Evolutionary conservation across 2,888 invertebrate genomes (phyloP), one percentile per base, ranked within the genome.

Genomic region (Rhagonycha fulva): DNA sequence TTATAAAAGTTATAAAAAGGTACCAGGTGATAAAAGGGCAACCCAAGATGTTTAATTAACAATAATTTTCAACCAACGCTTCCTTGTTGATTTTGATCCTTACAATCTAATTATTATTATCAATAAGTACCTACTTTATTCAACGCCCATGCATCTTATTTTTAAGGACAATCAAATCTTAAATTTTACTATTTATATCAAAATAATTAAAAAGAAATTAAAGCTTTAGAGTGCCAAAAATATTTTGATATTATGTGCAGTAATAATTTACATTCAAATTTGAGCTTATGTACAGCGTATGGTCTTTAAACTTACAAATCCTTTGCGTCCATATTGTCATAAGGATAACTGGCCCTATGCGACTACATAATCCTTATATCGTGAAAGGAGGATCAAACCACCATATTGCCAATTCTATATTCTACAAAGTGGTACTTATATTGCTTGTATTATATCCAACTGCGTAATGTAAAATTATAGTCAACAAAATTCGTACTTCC

Each of bases 301-400:
- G n/a, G 47, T 47, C 47, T 47, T 47, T 47, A 47, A 47, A 47
- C 47, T 47, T 47, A 47, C 47, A 66, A 72, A 72, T 72, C 72
- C 72, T 23, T 72, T 72, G 61, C 68, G 68, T 72, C 71, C 61
- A 72, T 72, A 68, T 72, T 72, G 72, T 68, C 68, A 68, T 61
- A 28, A 68, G 72, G 72, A 72, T 72, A 28, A 68, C 26, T 24
- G 61, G 68, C 30, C 60, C 68, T 26, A 66, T 72, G 60, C 67
- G 60, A 72, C 72, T 68, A 68, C 68, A 68, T 72, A 72, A 72
- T 72, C 72, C 72, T 67, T 60, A 23, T 24, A 14, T 47, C 68
- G 28, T 66, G 24, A 28, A 30, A 67, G 68, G 61, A 30, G 19
- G 60, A 47, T 66, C 71, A 26, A 47, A 71, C 66, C 66, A 47